Evolutionary conservation across 2,113 vertebrate genomes (phyloP), one percentile per base, ranked within the genome.

Genomic region (Megaleporinus macrocephalus): DNA sequence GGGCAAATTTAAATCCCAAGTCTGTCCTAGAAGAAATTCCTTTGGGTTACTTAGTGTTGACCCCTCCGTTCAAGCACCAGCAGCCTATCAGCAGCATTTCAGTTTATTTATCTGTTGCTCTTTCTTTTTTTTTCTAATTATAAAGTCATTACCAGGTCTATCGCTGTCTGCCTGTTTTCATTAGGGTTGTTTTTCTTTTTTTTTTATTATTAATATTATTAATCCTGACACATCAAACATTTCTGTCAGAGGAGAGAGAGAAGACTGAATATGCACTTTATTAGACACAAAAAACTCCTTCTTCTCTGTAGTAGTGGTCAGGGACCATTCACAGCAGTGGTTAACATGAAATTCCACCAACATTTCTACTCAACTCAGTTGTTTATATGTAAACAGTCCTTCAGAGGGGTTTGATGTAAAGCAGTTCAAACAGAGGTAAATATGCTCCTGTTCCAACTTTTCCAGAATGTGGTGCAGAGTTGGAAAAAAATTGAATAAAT

Each of bases 1-100:
- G 96, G 20, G 96, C 96, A 0, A 93, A 93, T 85, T 90, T 98
- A 41, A 91, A 95, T 0, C 83, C 91, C 18, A 97, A 93, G 79
- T 97, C 97, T 0, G 49, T 93, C 80, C 78, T 95, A 88, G 97
- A 97, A 0, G 97, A 98, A 91, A 97, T 95, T 0, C 96, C 97
- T 1, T 82, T 97, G 0, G 97, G 29, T n/a, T 11, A 3, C 44
- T 5, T 26, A 10, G 3, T 3, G 53, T 55, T 55, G 53, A 16
- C 15, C 16, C 18, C 49, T n/a, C n/a, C 26, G 96, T 85, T 90
- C 97, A 41, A 91, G 95, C 0, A 84, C 91, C 18, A 97, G n/a
- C n/a, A n/a, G n/a, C n/a, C n/a, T n/a, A n/a, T n/a, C n/a, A n/a
- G n/a, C n/a, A n/a, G n/a, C 16, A 20, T 53, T 53, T 53, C 16